Evolutionary conservation across 2,113 vertebrate genomes (phyloP).

Genomic region (Ceyx margarethae): DNA sequence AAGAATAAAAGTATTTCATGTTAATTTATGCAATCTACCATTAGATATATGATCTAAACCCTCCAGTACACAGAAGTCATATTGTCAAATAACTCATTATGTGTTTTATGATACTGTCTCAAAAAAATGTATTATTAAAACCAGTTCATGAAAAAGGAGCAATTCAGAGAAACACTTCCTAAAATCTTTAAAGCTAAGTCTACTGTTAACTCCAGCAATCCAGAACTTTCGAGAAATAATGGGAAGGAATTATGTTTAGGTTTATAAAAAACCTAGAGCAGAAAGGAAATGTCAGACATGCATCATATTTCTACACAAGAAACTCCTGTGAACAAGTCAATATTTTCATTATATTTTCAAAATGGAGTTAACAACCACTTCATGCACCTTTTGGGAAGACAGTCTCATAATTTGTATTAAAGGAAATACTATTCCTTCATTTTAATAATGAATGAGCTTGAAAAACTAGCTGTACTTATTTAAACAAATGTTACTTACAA

Average conservation of each 20-base stretch:
- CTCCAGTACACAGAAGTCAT: background rate
- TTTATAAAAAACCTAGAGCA: slow-evolving; percentile 50
- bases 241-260: background rate
- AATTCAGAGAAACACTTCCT: background rate
- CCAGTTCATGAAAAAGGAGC: background rate
- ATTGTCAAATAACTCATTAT: background rate
- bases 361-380: background rate
- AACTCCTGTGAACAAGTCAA: background rate
- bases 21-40: background rate
- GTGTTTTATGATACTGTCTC: background rate
- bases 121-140: background rate
- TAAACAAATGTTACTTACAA: background rate
- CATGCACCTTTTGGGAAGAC: background rate
- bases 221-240: slow-evolving; percentile 30
- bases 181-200: background rate
- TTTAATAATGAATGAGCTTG: background rate
- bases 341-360: background rate
- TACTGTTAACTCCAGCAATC: background rate
- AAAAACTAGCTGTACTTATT: background rate
- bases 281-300: slow-evolving; percentile 46
- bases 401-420: background rate
- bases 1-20: background rate
- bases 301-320: slow-evolving; percentile 5
- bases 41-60: background rate
- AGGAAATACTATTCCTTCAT: background rate